Base-by-base conservation (phyloP, 2,888 invertebrate species). In the Keiferia lycopersicella region DNA sequence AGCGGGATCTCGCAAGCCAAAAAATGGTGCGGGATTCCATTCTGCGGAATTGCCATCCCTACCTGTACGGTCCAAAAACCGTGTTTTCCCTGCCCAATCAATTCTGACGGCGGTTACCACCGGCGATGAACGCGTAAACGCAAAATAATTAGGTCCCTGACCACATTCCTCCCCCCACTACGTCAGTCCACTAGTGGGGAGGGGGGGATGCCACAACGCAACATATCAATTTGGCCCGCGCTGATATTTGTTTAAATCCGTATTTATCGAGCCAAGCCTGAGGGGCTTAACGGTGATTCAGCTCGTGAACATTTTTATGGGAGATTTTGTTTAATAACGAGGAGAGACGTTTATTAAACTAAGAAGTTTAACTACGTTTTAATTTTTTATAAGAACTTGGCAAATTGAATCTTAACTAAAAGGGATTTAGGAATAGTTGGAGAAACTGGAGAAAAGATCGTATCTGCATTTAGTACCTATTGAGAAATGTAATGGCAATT, bases 111-210 rank as follows among this genome's bases (percentile, higher is more conserved):
- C 12, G 41, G 45, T 20, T 51, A 16, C 18, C 12, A 18, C 22
- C 20, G 11, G 45, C 53, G 60, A 64, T 64, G 26, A 61, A 14
- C 26, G 39, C 22, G 64, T 61, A 64, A 64, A 64, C 64, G 61
- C 22, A 64, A 66, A 53, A 65, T 65, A 69, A 68, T 69, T 63
- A 67, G 66, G 65, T 51, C 51, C 63, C 64, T 64, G 64, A 65
- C 68, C 69, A 64, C 67, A 62, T 12, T 30, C 57, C 34, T 16
- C 26, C 18, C 8, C 45, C 26, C 18, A 11, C 16, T 20, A n/a
- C n/a, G n/a, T 10, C 34, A 8, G 34, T 8, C 34, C 34, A 34
- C 8, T 34, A 34, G 34, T 34, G 34, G 34, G 45, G 2, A 20
- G 26, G 41, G n/a, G 45, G 60, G 20, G 60, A n/a, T 2, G 20